Evolutionary conservation across 1,140 invertebrate genomes (phyloP).

Genomic region (Plectrocnemia conspersa): DNA sequence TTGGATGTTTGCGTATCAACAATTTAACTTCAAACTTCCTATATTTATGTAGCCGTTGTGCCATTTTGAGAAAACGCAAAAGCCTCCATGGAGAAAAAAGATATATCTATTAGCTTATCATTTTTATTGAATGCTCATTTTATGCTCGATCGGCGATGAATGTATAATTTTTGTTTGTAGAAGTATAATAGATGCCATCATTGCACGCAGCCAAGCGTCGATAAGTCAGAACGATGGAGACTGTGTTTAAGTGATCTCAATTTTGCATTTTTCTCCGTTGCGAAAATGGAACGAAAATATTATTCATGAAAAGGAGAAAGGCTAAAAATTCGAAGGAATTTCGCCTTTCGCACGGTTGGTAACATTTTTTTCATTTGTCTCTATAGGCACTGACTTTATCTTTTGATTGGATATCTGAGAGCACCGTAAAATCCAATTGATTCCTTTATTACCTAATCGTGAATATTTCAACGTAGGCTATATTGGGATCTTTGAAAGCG

Average conservation of each 20-base stretch:
- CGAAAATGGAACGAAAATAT: conserved; percentile 8
- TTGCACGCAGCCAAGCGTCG: conserved; percentile 4
- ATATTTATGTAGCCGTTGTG: too few relatives aligned
- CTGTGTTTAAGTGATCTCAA: conserved; percentile 14
- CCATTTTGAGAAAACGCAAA: too few relatives aligned
- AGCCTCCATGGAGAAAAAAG: too few relatives aligned
- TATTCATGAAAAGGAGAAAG: conserved; percentile 2
- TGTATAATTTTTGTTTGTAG: background rate
- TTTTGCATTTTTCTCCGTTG: conserved; percentile 12
- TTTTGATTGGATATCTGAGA: conserved; percentile 15
- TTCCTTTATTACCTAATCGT: conserved; percentile 12
- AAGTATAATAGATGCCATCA: conserved; percentile 11
- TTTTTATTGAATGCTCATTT: too few relatives aligned
- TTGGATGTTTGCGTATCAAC: too few relatives aligned
- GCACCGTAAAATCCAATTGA: conserved; percentile 18
- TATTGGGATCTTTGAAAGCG: too few relatives aligned
- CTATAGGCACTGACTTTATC: conserved; percentile 5
- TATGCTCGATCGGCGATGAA: too few relatives aligned
- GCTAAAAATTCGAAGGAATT: background rate
- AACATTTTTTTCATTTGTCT: background rate
- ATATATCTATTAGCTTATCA: too few relatives aligned
- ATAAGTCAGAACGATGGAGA: conserved; percentile 14
- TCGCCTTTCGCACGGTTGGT: background rate
- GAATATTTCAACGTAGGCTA: conserved; percentile 14
- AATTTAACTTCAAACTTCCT: too few relatives aligned